These are phyloP conservation scores for Vidua macroura DNA, from an alignment of 2,113 vertebrate species.

Conservation along the genomic window DNA sequence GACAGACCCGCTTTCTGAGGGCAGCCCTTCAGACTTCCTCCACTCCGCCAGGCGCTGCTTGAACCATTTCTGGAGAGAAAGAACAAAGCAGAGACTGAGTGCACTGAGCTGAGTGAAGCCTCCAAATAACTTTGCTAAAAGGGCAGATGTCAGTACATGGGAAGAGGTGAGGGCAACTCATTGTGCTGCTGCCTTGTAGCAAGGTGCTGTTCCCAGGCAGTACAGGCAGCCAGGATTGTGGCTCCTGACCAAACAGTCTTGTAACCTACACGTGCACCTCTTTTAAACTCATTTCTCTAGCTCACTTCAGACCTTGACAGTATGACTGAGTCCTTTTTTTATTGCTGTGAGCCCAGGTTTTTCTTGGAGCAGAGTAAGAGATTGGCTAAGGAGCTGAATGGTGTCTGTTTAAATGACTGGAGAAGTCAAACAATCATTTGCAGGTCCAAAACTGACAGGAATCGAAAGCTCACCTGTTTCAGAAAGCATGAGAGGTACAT, in stretches of 20 bases:
- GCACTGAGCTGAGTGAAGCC: neutral
- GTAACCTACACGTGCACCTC: neutral
- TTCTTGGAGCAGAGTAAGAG: neutral
- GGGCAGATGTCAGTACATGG: neutral
- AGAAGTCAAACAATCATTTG: neutral
- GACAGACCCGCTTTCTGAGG: slow-evolving; percentile 85
- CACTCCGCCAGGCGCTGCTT: slow-evolving; percentile 85
- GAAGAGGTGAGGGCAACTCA: fast-evolving
- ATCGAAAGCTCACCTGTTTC: neutral
- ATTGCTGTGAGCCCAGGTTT: neutral
- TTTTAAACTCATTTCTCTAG: neutral
- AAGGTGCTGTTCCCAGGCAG: neutral
- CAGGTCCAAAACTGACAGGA: neutral
- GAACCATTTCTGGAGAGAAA: slow-evolving; percentile 88
- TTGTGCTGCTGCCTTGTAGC: neutral
- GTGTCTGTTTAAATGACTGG: neutral
- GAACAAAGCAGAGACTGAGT: neutral
- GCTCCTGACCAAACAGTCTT: fast-evolving
- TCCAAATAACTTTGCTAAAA: neutral
- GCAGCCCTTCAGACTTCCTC: slow-evolving; percentile 89
- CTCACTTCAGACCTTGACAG: neutral
- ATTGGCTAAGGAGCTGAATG: neutral
- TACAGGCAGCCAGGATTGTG: neutral
- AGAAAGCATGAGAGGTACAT: neutral
- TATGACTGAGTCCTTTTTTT: neutral